Conservation (phyloP, 2,888 invertebrate genomes). For the Diplazon laetatorius region DNA sequence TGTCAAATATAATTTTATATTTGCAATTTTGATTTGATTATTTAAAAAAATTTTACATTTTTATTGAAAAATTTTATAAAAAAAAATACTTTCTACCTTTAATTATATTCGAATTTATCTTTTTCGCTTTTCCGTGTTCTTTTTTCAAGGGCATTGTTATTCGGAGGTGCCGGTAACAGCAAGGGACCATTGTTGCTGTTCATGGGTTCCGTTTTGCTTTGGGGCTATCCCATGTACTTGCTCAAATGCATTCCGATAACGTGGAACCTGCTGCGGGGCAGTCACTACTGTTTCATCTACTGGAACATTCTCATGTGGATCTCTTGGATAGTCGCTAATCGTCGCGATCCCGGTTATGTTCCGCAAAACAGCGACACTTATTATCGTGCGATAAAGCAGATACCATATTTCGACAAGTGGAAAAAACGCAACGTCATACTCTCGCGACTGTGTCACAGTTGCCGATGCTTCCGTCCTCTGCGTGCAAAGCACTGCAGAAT, state of each 20-base stretch:
- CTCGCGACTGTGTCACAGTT: constrained; percentile 94
- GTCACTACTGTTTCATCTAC: constrained; percentile 95
- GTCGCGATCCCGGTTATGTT: constrained; percentile 95
- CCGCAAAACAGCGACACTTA: constrained; percentile 95
- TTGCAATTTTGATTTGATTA: too few relatives aligned
- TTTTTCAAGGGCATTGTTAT: constrained; percentile 88
- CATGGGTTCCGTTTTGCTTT: constrained; percentile 91
- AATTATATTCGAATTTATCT: too few relatives aligned
- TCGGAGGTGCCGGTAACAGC: constrained; percentile 95
- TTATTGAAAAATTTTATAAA: too few relatives aligned
- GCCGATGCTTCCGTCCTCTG: constrained; percentile 92
- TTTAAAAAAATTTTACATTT: too few relatives aligned
- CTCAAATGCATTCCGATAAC: constrained; percentile 95
- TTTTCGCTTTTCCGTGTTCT: too few relatives aligned
- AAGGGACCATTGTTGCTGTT: constrained; percentile 94
- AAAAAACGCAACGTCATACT: constrained; percentile 92
- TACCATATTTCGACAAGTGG: constrained; percentile 96
- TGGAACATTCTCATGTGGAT: constrained; percentile 97
- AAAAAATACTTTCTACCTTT: too few relatives aligned
- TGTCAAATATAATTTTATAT: too few relatives aligned
- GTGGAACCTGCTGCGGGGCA: constrained; percentile 93
- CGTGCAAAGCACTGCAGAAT: constrained; percentile 96
- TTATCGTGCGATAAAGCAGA: constrained; percentile 94
- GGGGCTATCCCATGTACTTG: constrained; percentile 97
- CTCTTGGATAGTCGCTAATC: constrained; percentile 94